phyloP scores from a whole-genome alignment of 2,113 vertebrate species.

The Corydoras maculifer region DNA sequence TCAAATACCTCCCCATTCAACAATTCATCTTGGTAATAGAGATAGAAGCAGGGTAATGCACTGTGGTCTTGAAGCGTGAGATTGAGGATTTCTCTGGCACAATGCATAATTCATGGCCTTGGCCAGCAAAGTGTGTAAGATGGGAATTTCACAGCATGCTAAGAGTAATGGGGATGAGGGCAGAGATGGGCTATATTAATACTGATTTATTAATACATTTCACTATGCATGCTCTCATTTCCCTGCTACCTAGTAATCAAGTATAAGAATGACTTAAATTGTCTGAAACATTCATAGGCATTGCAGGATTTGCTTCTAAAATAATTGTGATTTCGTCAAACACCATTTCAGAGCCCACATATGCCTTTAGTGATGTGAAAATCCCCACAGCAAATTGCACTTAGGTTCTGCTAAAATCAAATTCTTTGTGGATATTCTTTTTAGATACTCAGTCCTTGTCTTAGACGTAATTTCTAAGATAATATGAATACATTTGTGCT shows the following conservation, averaged over 20 bases:
- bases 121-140: constrained; percentile 99
- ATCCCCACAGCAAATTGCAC: background rate
- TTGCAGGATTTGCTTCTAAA: constrained; percentile 5
- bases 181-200: constrained; percentile 69
- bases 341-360: no score
- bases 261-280: constrained; percentile 66
- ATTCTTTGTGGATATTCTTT: background rate
- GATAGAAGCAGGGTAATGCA: constrained; percentile 95
- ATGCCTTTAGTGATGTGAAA: no score
- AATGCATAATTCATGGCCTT: constrained; percentile 99
- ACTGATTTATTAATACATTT: constrained; percentile 59
- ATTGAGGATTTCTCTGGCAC: constrained; percentile 97
- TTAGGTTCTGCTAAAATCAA: background rate
- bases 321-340: background rate
- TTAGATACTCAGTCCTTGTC: no score
- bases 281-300: constrained; percentile 26
- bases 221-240: constrained; percentile 76
- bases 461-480: background rate
- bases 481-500: constrained; percentile 2
- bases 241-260: constrained; percentile 74
- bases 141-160: constrained; percentile 98
- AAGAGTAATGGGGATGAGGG: constrained; percentile 80
- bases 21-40: constrained; percentile 99
- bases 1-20: constrained; percentile 85
- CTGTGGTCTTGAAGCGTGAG: constrained; percentile 95